A percentile compares a stretch with the other conserved stretches of the same genome.
Evolutionary conservation across 1,140 invertebrate species (phyloP).

Genomic region (Cydia pomonella): DNA sequence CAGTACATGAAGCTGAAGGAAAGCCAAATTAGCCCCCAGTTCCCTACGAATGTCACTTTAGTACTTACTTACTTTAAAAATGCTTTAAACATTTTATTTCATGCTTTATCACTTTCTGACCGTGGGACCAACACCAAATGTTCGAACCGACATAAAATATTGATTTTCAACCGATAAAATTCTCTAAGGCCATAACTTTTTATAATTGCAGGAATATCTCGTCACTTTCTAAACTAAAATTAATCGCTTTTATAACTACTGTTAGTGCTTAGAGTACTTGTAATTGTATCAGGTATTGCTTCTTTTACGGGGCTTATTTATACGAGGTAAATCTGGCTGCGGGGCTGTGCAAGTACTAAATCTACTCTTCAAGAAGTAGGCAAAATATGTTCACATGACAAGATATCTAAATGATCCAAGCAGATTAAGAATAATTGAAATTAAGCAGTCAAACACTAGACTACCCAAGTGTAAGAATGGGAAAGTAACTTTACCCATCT

Average conservation of each 20-base stretch:
- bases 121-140: background rate
- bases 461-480: too few species aligned
- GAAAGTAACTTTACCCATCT: too few species aligned
- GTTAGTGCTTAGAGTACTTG: background rate
- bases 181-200: background rate
- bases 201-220: slow-evolving; percentile 12
- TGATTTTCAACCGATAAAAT: slow-evolving; percentile 7
- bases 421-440: too few species aligned
- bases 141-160: slow-evolving; percentile 8
- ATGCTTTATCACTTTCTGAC: background rate
- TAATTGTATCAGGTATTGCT: background rate
- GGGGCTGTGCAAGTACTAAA: background rate
- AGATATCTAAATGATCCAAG: too few species aligned
- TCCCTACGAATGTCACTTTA: too few species aligned
- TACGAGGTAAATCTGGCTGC: background rate
- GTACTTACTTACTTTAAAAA: too few species aligned
- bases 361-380: too few species aligned
- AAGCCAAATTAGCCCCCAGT: too few species aligned
- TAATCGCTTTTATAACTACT: slow-evolving; percentile 40
- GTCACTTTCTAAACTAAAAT: slow-evolving; percentile 38
- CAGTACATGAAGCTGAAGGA: too few species aligned
- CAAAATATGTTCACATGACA: too few species aligned
- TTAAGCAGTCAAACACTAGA: too few species aligned
- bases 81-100: background rate
- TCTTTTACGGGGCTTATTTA: background rate